Evolutionary conservation across 1,140 invertebrate species (phyloP), one percentile per base, ranked within the genome.

Genomic region (Physella acuta): DNA sequence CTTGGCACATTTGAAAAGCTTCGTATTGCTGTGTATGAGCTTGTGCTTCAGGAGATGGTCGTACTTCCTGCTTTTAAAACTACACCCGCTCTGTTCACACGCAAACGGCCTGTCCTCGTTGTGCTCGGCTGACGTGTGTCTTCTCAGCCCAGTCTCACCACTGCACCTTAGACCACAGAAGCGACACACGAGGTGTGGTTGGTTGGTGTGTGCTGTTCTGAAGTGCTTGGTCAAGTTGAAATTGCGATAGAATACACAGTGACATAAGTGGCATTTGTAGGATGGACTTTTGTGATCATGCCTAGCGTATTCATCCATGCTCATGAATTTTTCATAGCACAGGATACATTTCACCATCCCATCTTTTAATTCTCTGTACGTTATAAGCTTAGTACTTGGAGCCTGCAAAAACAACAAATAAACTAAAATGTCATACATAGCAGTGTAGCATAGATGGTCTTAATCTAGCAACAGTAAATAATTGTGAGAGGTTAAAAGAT

Each of bases 1-100:
- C 63, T 77, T 75, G 20, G 77, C 73, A 71, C 81, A 84, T 16
- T 73, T 70, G 71, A 72, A 83, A 16, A 73, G 76, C 39, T 77
- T 78, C 58, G 73, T 58, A 3, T 77, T 75, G 24, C 76, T 61
- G 69, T 84, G 82, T 44, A 79, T 78, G 59, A 73, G 68, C 30
- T 62, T 49, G 39, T 84, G 82, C 24, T 73, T 73, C 26, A 73
- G 52, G 5, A 79, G 51, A 28, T 70, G 63, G n/a, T 73, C 64
- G 36, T 67, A 73, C 63, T 75, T 79, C 34, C 61, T 52, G 0
- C 72, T 56, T 20, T 51, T 37, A 44, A 72, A 78, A 20, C 49
- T 66, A 52, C 78, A 79, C 11, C 70, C 72, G 0, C 71, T 53
- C 33, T 70, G 51, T 11, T 72, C 66, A 53, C 78, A 79, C 8